Conservation (phyloP, 2,113 vertebrate genomes). For the Mixornis gularis region DNA sequence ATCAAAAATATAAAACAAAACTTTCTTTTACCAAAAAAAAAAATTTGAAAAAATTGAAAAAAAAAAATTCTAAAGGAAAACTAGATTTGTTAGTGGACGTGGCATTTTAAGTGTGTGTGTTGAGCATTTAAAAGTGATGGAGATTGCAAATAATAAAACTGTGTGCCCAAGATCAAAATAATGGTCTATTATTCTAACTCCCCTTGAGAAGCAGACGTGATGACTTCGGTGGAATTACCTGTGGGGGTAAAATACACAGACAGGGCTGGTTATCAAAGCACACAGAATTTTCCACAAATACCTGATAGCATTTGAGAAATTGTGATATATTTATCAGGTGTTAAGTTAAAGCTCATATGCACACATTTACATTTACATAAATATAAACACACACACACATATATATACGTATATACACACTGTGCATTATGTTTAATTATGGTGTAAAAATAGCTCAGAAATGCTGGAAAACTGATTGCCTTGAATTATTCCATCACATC, state of each 20-base stretch:
- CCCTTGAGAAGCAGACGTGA: background rate
- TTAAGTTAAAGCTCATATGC: background rate
- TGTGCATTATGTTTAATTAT: accelerated
- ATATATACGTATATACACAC: accelerated
- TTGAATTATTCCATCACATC: background rate
- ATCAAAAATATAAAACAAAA: background rate
- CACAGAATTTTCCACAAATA: background rate
- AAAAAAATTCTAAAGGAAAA: background rate
- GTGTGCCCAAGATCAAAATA: background rate
- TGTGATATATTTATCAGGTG: background rate
- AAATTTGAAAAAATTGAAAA: background rate
- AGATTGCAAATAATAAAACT: background rate
- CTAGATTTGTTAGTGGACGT: background rate
- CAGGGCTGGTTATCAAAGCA: background rate
- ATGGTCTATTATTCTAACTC: background rate
- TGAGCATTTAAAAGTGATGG: background rate
- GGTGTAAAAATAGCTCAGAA: background rate
- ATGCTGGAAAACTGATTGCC: background rate
- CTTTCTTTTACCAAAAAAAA: background rate
- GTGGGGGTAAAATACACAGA: background rate
- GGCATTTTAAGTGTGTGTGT: background rate
- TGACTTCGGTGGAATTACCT: background rate
- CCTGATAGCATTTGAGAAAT: background rate
- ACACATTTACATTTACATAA: accelerated
- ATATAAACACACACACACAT: accelerated